Conservation (phyloP, 2,113 vertebrate genomes). For the Brachypodius melanocephalos region DNA sequence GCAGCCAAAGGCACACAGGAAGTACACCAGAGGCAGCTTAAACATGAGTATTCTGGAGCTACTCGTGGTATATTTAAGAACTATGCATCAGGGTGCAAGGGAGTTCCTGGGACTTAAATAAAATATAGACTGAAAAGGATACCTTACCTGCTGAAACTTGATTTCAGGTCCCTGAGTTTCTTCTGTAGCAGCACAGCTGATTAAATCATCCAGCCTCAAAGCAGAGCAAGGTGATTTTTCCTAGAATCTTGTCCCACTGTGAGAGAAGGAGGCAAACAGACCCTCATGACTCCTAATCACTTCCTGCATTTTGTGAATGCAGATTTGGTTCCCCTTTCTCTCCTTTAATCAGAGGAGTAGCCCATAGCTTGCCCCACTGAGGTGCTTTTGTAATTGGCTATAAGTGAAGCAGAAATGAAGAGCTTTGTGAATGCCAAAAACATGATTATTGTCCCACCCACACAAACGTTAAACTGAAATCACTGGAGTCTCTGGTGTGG, state of each 20-base stretch:
- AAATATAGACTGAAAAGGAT: neutral
- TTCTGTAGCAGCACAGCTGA: neutral
- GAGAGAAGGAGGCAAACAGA: neutral
- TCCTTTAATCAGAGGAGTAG: neutral
- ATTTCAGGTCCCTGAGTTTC: neutral
- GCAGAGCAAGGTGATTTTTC: neutral
- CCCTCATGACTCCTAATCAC: neutral
- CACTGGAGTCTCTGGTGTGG: neutral
- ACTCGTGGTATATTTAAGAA: neutral
- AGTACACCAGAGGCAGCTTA: neutral
- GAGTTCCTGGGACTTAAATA: neutral
- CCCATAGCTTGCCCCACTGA: accelerated
- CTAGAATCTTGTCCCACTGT: neutral
- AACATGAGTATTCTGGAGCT: neutral
- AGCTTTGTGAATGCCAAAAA: neutral
- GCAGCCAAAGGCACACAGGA: neutral
- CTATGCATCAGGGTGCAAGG: neutral
- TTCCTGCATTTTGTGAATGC: neutral
- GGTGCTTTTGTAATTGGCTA: neutral
- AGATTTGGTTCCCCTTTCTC: neutral
- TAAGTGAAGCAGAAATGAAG: neutral
- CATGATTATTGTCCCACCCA: neutral
- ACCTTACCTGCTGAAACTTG: neutral
- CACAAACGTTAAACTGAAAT: neutral
- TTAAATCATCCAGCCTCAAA: neutral